Evolutionary conservation across 2,113 vertebrate species (phyloP).

Genomic region (Dasypus novemcinctus): DNA sequence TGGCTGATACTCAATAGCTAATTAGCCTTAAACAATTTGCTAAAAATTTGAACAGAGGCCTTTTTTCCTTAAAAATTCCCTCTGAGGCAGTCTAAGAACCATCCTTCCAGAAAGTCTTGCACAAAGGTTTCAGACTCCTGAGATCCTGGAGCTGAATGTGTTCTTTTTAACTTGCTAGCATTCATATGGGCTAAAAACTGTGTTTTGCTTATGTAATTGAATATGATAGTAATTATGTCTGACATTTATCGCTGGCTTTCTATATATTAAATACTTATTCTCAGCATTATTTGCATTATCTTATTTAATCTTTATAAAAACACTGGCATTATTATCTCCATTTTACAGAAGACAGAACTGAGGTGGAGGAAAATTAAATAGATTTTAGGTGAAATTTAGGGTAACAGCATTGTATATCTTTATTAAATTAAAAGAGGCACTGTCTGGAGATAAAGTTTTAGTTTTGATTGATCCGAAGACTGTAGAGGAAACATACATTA

Average conservation of each 20-base stretch:
- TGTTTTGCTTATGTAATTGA: neutral
- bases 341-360: neutral
- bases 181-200: neutral
- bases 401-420: neutral
- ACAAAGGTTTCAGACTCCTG: neutral
- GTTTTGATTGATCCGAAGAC: neutral
- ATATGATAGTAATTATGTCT: neutral
- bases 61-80: neutral
- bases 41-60: neutral
- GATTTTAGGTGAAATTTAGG: neutral
- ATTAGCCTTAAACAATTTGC: constrained; percentile 13
- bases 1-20: neutral
- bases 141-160: neutral
- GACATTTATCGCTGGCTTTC: neutral
- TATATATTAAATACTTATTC: neutral
- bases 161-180: neutral
- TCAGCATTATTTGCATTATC: neutral
- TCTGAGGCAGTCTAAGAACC: neutral
- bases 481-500: neutral
- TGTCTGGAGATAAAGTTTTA: neutral
- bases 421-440: neutral
- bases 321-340: neutral
- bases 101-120: neutral
- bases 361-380: neutral
- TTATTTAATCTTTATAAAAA: neutral